These are phyloP conservation scores for Cryptotis parvus DNA, from an alignment of 2,113 vertebrate genomes.

Conservation along the genomic window DNA sequence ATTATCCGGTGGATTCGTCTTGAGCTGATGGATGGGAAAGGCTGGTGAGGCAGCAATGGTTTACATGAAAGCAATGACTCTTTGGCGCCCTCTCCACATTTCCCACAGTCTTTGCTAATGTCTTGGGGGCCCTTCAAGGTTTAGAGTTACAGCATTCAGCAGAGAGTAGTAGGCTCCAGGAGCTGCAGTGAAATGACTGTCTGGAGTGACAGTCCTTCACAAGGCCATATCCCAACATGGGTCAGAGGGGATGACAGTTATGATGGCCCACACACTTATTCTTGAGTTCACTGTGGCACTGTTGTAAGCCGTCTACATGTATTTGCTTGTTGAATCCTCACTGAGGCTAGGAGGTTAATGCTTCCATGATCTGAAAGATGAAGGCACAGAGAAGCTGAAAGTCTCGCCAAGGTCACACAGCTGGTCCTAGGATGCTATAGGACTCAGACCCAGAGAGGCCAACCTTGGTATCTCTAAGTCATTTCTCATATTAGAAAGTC, in stretches of 20 bases:
- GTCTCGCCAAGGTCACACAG: not conserved
- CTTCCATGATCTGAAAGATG: not conserved
- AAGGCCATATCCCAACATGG: not conserved
- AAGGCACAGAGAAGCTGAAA: not conserved
- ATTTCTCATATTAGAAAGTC: not conserved
- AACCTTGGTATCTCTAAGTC: no score
- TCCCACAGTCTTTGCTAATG: conserved; percentile 72
- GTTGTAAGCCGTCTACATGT: rapidly evolving
- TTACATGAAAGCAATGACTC: conserved; percentile 55
- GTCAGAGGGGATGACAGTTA: not conserved
- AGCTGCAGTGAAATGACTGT: not conserved
- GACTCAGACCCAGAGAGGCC: not conserved
- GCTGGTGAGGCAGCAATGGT: conserved; percentile 52
- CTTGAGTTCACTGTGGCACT: not conserved
- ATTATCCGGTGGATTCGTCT: conserved; percentile 61
- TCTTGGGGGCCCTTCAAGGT: conserved; percentile 19
- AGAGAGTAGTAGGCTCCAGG: conserved; percentile 54
- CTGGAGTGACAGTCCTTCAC: not conserved
- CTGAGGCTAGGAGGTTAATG: no score
- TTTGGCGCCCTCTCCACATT: conserved; percentile 58
- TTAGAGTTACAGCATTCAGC: conserved; percentile 62
- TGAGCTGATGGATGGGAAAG: conserved; percentile 57
- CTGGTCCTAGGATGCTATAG: not conserved
- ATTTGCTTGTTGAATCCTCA: not conserved
- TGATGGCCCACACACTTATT: rapidly evolving